These are phyloP conservation scores for Geotria australis DNA, from an alignment of 2,797 vertebrate genomes.

Conservation along the genomic window DNA sequence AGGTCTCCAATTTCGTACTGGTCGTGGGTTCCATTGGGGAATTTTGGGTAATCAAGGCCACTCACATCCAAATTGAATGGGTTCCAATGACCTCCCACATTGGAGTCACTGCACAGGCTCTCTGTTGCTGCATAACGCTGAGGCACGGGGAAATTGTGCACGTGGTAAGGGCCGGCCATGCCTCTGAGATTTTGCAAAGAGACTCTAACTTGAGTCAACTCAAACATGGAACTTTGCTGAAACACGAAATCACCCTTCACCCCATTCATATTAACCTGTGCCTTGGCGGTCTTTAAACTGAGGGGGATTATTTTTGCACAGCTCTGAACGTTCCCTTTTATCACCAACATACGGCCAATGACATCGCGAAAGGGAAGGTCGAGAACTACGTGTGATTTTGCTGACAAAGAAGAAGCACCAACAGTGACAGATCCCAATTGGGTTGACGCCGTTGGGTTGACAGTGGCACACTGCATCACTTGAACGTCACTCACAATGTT, in stretches of 20 bases:
- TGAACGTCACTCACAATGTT: too few relatives aligned
- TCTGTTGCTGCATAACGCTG: conserved; percentile 4
- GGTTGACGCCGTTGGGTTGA: conserved; percentile 3
- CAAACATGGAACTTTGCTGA: conserved; percentile 21
- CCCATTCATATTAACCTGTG: conserved; percentile 17
- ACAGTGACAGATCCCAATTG: conserved; percentile 10
- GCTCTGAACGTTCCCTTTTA: conserved; percentile 3
- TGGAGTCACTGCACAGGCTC: conserved; percentile 15
- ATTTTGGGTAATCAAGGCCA: conserved; percentile 9
- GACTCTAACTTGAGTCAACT: conserved; percentile 13
- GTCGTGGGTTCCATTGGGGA: conserved; percentile 16
- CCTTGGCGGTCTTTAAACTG: conserved; percentile 11
- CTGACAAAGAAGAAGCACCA: conserved; percentile 9
- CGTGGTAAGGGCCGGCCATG: conserved; percentile 12
- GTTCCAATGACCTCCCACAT: conserved; percentile 25
- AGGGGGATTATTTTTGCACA: conserved; percentile 15
- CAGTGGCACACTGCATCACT: conserved; percentile 4
- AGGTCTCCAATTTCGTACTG: conserved; percentile 25
- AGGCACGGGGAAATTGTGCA: conserved; percentile 25
- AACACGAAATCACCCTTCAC: conserved; percentile 19
- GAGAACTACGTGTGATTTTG: conserved; percentile 12
- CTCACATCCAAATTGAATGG: conserved; percentile 12
- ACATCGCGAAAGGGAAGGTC: background rate
- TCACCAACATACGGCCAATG: conserved; percentile 10
- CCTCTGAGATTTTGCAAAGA: conserved; percentile 12